Base-by-base conservation (phyloP, 35 echinoderm and acorn worm species). In the Amphiura filiformis region DNA sequence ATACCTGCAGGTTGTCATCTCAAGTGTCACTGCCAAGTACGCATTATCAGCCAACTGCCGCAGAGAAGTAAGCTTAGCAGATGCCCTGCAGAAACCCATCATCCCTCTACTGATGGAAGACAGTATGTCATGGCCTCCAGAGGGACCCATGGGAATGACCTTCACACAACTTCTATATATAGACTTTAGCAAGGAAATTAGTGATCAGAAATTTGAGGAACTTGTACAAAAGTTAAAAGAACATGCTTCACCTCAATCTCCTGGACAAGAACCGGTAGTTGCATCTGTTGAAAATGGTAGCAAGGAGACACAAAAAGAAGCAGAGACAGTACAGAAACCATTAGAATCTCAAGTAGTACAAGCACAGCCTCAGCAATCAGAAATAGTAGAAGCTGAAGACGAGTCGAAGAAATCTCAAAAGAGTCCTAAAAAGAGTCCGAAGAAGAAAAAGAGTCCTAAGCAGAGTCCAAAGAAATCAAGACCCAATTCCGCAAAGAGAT, bases 91-190 rank as follows among this genome's bases (percentile, higher is more conserved):
- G 13, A 93, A 93, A 84, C 95, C 95, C 56, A 89, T 97, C 82
- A 94, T 97, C 38, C 95, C 95, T 28, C 36, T 97, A 0, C 76
- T 97, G 13, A 65, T 94, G 78, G 80, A 94, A 78, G 40, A 88
- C 12, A 92, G 94, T 89, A 87, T 92, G 33, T 30, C 61, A 13
- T 97, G 95, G 95, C 95, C 95, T 35, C 95, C 92, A 18, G 88
- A 93, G 76, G 95, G 95, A 33, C 95, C 95, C 84, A 97, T 97
- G 95, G 91, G 86, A 82, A 94, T 97, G 92, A 91, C 95, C 33
- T 94, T 97, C 79, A 93, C 92, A 22, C 95, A 97, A 89, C 89
- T 97, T 18, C 82, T 97, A 32, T 97, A 97, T 70, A 97, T 97
- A 23, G 95, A 97, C 78, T 97, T 93, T 44, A 97, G 85, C 23